Conservation (phyloP, 2,113 vertebrate species). For the Zonotrichia leucophrys region DNA sequence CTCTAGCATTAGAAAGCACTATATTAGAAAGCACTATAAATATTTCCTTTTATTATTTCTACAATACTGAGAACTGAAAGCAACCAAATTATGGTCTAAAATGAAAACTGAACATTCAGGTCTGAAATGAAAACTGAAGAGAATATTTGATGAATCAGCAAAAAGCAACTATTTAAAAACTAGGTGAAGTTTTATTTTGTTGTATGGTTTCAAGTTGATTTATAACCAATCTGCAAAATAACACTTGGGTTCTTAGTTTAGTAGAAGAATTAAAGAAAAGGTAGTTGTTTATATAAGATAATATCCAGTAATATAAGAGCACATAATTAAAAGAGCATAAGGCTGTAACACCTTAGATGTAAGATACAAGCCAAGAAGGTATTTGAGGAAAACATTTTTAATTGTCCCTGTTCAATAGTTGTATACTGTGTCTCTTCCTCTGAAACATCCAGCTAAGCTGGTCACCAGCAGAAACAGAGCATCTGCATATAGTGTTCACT, state of each 20-base stretch:
- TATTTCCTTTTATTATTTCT: neutral
- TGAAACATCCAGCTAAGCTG: neutral
- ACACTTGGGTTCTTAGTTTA: neutral
- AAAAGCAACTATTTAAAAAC: neutral
- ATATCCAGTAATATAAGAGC: neutral
- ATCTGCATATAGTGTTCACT: neutral
- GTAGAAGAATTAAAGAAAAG: neutral
- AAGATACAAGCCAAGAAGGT: neutral
- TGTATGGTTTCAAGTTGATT: neutral
- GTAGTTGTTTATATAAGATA: neutral
- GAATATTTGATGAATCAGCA: neutral
- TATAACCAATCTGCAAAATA: neutral
- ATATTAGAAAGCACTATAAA: neutral
- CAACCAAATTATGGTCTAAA: neutral
- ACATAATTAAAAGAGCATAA: neutral
- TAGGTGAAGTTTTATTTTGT: neutral
- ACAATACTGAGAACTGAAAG: neutral
- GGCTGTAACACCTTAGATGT: neutral
- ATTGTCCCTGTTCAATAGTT: neutral
- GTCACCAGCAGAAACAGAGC: neutral
- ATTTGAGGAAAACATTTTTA: neutral
- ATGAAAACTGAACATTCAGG: too few relatives aligned
- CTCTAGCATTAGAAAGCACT: neutral
- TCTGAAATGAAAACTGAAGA: neutral
- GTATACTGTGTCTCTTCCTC: neutral